phyloP scores from a whole-genome alignment of 2,113 vertebrate genomes.

The Megaceryle torquata region DNA sequence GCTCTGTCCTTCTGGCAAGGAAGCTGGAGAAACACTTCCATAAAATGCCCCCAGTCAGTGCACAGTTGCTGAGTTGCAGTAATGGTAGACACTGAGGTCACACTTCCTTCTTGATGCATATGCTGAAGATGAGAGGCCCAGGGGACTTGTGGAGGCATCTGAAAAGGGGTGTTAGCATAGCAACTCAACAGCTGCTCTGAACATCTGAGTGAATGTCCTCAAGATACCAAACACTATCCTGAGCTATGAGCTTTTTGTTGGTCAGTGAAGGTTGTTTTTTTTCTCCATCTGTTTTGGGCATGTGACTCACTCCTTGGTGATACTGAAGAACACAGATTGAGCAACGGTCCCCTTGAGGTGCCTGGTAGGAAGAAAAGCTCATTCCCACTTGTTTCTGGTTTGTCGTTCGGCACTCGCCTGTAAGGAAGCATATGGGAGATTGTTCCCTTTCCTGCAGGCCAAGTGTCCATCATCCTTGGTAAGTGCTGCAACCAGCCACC shows the following conservation, averaged over 20 bases:
- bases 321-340: background rate
- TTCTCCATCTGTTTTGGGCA: background rate
- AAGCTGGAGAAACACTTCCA: background rate
- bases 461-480: background rate
- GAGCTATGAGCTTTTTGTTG: background rate
- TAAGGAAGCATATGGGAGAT: background rate
- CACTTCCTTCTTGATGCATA: background rate
- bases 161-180: background rate
- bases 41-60: background rate
- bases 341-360: background rate
- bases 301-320: background rate
- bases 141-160: background rate
- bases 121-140: background rate
- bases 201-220: background rate
- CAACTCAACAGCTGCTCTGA: background rate
- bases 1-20: background rate
- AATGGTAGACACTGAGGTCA: background rate
- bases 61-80: background rate
- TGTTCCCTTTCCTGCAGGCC: background rate
- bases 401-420: background rate
- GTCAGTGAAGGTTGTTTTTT: background rate
- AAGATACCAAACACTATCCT: background rate
- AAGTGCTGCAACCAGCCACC: background rate
- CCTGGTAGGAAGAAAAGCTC: background rate
- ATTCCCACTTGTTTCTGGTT: background rate